Conservation (phyloP, 2,113 vertebrate species). For the Verasper variegatus region DNA sequence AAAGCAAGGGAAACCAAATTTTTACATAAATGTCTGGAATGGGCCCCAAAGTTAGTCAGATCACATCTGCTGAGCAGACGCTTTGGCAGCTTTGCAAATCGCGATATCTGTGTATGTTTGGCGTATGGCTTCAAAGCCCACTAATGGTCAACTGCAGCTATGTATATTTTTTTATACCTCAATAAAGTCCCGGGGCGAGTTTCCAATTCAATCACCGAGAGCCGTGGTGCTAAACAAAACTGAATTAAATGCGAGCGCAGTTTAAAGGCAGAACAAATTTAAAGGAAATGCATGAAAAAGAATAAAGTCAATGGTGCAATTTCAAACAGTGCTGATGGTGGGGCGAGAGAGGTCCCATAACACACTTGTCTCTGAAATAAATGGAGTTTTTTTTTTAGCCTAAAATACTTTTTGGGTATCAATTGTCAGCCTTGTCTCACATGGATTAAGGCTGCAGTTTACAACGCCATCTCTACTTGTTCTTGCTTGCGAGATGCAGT, state of each 20-base stretch:
- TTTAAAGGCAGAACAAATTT: constrained; percentile 30
- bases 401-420: neutral
- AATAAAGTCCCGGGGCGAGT: constrained; percentile 51
- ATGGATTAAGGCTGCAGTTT: constrained; percentile 22
- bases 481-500: constrained; percentile 36
- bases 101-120: constrained; percentile 45
- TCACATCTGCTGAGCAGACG: constrained; percentile 59
- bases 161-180: constrained; percentile 54
- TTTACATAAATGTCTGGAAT: constrained; percentile 27
- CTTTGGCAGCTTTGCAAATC: constrained; percentile 59
- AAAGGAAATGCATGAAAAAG: constrained; percentile 22
- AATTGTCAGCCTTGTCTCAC: constrained; percentile 24
- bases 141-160: constrained; percentile 48
- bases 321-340: constrained; percentile 5
- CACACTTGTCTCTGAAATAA: constrained; percentile 12
- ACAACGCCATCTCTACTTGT: constrained; percentile 33
- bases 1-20: constrained; percentile 24
- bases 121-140: constrained; percentile 40
- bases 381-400: neutral
- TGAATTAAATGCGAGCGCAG: constrained; percentile 26
- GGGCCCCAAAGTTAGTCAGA: constrained; percentile 45
- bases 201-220: constrained; percentile 56
- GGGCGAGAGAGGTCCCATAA: constrained; percentile 16
- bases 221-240: constrained; percentile 56
- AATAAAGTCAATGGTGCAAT: constrained; percentile 17